Evolutionary conservation across 2,888 invertebrate genomes (phyloP).

Genomic region (Myopa tessellatipennis): DNA sequence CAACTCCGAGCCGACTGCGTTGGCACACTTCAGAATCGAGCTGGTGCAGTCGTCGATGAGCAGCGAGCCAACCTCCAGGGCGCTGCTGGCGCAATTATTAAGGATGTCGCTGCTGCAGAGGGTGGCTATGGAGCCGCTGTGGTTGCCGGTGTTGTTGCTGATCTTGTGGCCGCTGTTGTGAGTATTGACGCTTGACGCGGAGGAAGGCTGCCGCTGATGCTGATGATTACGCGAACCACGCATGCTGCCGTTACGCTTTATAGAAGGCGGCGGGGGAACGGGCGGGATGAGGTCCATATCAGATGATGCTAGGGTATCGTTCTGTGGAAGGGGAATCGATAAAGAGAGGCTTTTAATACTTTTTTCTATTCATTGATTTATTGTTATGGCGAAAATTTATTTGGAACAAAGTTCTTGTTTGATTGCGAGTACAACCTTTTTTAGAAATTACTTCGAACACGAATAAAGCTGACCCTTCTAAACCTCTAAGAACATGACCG

Average conservation of each 20-base stretch:
- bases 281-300: slow-evolving; percentile 67
- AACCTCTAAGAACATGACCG: no score
- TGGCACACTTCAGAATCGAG: slow-evolving; percentile 65
- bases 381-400: no score
- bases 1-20: slow-evolving; percentile 54
- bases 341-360: background rate
- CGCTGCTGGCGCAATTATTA: slow-evolving; percentile 57
- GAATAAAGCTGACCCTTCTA: no score
- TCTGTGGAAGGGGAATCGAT: slow-evolving; percentile 50
- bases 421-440: no score
- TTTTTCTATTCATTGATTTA: background rate
- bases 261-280: slow-evolving; percentile 65
- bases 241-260: slow-evolving; percentile 63
- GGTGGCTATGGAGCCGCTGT: slow-evolving; percentile 53
- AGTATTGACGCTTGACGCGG: slow-evolving; percentile 36
- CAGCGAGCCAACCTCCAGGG: slow-evolving; percentile 54
- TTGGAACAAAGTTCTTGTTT: no score
- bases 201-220: slow-evolving; percentile 34
- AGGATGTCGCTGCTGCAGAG: slow-evolving; percentile 58
- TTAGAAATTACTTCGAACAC: no score
- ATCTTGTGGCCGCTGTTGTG: slow-evolving; percentile 33
- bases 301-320: slow-evolving; percentile 60
- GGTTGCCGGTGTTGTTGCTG: slow-evolving; percentile 48
- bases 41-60: slow-evolving; percentile 66
- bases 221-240: slow-evolving; percentile 56